Evolutionary conservation across 2,888 invertebrate species (phyloP).

Genomic region (Dione vanillae): DNA sequence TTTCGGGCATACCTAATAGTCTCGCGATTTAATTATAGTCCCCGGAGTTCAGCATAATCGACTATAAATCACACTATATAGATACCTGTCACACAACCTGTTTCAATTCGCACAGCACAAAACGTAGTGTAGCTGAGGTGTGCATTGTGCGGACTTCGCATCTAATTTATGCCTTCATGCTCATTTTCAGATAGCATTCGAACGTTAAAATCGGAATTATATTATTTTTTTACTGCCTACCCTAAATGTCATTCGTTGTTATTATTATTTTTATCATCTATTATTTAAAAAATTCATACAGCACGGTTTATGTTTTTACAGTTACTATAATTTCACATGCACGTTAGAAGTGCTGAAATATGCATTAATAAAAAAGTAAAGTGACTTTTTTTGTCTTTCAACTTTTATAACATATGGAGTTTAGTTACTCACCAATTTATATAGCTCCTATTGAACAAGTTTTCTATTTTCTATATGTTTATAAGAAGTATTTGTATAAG

Average conservation of each 20-base stretch:
- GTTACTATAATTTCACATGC: conserved; percentile 64
- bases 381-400: no score
- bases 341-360: neutral
- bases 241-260: conserved; percentile 64
- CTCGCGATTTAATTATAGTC: conserved; percentile 79
- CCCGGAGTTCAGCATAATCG: conserved; percentile 77
- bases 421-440: neutral
- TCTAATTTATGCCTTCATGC: conserved; percentile 82
- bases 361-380: neutral
- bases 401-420: neutral
- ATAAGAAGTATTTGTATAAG: no score
- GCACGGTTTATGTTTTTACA: conserved; percentile 60
- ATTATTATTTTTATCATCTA: conserved; percentile 64
- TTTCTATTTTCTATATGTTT: no score
- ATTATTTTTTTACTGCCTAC: conserved; percentile 65
- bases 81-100: conserved; percentile 83
- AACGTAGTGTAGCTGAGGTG: conserved; percentile 60
- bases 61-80: conserved; percentile 78
- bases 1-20: conserved; percentile 74
- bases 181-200: conserved; percentile 68
- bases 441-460: no score
- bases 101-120: conserved; percentile 80
- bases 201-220: conserved; percentile 65
- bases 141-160: conserved; percentile 68
- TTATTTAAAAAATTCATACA: conserved; percentile 74